Percentiles rank a stretch among this genome's conserved stretches.
These are phyloP conservation scores for Sula dactylatra DNA, from an alignment of 2,113 vertebrate species.

Conservation along the genomic window DNA sequence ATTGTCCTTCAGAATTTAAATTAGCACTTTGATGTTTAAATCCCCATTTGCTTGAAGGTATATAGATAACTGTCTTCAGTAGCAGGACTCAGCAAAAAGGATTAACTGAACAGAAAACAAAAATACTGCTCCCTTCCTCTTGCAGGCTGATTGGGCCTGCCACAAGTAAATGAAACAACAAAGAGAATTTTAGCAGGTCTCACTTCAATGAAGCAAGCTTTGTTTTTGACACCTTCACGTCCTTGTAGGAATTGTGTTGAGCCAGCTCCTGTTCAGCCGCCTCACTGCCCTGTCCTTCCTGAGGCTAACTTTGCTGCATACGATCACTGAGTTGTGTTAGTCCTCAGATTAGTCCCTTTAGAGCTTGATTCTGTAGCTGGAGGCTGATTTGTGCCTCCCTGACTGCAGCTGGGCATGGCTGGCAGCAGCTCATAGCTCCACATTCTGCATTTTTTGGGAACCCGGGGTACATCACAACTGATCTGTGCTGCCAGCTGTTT, in stretches of 20 bases:
- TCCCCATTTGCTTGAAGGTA: not conserved
- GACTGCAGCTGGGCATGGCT: not conserved
- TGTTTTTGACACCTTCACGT: not conserved
- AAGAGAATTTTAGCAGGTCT: not conserved
- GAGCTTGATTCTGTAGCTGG: not conserved
- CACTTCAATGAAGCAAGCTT: not conserved
- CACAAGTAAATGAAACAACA: not conserved
- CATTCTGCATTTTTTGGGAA: not conserved
- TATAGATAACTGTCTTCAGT: not conserved
- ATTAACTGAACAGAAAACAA: not conserved
- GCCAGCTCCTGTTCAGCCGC: not conserved
- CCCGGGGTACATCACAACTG: accelerated
- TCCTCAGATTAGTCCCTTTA: not conserved
- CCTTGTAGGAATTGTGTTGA: not conserved
- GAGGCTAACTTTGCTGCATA: not conserved
- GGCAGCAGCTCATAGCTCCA: not conserved
- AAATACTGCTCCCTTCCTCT: not conserved
- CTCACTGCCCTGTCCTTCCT: not conserved
- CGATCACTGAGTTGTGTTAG: accelerated
- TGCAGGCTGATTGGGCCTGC: not conserved
- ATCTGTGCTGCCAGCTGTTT: not conserved
- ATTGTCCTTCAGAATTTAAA: not conserved
- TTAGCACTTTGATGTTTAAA: constrained; percentile 16
- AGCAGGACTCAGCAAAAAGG: not conserved
- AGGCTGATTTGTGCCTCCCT: not conserved